These are phyloP conservation scores for Habrosyne pyritoides DNA, from an alignment of 2,888 invertebrate genomes.

Conservation along the genomic window DNA sequence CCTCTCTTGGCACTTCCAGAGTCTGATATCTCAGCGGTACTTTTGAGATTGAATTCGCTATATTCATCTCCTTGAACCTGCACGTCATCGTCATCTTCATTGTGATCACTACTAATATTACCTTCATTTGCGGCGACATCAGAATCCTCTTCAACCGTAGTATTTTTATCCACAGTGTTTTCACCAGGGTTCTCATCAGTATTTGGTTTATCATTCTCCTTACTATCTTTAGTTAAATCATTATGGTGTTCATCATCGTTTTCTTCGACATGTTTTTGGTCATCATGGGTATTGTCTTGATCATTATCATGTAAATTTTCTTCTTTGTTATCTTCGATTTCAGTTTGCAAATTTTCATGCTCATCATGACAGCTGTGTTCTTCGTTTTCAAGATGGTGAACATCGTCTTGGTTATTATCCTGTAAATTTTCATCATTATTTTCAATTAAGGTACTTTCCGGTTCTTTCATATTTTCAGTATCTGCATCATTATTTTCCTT, in stretches of 20 bases:
- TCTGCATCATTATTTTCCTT: slow-evolving; percentile 16
- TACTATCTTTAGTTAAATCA: slow-evolving; percentile 19
- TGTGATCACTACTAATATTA: slow-evolving; percentile 67
- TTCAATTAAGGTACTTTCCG: neutral
- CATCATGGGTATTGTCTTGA: slow-evolving; percentile 16
- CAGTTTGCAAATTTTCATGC: neutral
- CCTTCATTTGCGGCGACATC: slow-evolving; percentile 58
- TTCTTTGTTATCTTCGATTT: neutral
- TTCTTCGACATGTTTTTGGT: slow-evolving; percentile 17
- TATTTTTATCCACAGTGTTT: slow-evolving; percentile 13
- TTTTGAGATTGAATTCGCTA: slow-evolving; percentile 66
- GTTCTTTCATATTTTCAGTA: slow-evolving; percentile 4
- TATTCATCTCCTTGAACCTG: slow-evolving; percentile 79
- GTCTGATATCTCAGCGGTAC: slow-evolving; percentile 65
- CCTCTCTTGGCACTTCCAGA: slow-evolving; percentile 74
- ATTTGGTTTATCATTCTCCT: slow-evolving; percentile 19
- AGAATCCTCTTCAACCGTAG: slow-evolving; percentile 31
- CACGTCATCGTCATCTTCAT: slow-evolving; percentile 83
- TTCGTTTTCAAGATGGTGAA: neutral
- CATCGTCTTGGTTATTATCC: slow-evolving; percentile 12
- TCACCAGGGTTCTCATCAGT: slow-evolving; percentile 12
- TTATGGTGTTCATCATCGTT: slow-evolving; percentile 30
- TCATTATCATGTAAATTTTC: slow-evolving; percentile 12
- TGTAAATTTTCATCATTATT: slow-evolving; percentile 9
- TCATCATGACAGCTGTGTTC: neutral